Base-by-base conservation (phyloP, 2,888 invertebrate genomes). In the Eugnorisma glareosa region DNA sequence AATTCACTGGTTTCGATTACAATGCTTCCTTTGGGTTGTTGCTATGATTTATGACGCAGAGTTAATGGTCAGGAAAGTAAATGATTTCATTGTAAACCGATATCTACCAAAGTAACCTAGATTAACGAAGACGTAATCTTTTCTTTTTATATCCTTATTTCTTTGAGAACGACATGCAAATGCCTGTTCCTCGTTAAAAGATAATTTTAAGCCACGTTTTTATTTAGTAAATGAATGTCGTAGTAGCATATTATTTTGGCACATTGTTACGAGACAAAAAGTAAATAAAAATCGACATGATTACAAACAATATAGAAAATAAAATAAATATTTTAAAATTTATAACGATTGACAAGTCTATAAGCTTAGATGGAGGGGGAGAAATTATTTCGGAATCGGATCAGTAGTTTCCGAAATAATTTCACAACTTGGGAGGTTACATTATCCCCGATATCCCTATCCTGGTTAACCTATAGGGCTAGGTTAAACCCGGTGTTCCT, bases 111-210 rank as follows among this genome's bases (percentile, higher is more conserved):
- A 54, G 35, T 28, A 35, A 28, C 11, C 21, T n/a, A 48, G n/a
- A 10, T 40, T 21, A 13, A 31, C 0, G 18, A 10, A 18, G n/a
- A 18, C 11, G 8, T 15, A 13, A 1, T n/a, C 11, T 70, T 81
- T 69, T 54, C 40, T 73, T 81, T 54, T 68, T 72, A 35, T 59
- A 69, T 45, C 10, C 31, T 71, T 67, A 57, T 77, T 82, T 70
- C 69, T 70, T 69, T 73, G 57, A 61, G 11, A 40, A 37, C 28
- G 28, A 70, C 45, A 77, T 70, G 63, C 73, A 82, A 82, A 82
- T 76, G 35, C 37, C 18, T 69, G 68, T 75, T 71, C 57, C 66
- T 85, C 75, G 68, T 85, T 82, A 72, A 59, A 85, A 81, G 0
- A 75, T 71, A 71, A 67, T 71, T 81, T 67, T 68, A 69, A 71